phyloP scores from a whole-genome alignment of 2,113 vertebrate species.

The Mastomys coucha region DNA sequence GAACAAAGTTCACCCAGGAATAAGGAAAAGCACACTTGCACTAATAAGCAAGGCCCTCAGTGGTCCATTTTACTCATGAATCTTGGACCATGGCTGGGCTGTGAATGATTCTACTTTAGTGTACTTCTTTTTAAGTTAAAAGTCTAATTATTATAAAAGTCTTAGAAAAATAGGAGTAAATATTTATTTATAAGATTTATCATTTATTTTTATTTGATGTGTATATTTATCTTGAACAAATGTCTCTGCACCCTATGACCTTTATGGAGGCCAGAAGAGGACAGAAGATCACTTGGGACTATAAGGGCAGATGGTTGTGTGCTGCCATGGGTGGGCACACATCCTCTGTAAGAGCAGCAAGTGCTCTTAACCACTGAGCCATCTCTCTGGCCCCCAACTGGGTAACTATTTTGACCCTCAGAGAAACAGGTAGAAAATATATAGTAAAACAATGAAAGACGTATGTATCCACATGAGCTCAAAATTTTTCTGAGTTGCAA shows the following conservation, averaged over 20 bases:
- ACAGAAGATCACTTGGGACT: neutral
- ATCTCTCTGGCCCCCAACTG: neutral
- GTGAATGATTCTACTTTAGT: neutral
- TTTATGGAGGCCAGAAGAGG: neutral
- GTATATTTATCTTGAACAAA: neutral
- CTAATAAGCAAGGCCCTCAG: neutral
- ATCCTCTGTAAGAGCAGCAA: neutral
- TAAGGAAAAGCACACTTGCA: neutral
- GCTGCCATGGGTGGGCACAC: too few relatives aligned
- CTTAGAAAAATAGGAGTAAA: neutral
- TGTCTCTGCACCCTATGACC: neutral
- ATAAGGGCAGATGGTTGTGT: neutral
- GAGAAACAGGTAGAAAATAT: conserved; percentile 8
- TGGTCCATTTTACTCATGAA: neutral
- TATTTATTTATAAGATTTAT: neutral
- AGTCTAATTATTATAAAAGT: conserved; percentile 3
- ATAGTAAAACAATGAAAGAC: neutral
- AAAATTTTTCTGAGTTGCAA: neutral
- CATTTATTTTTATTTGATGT: neutral
- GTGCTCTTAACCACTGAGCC: neutral
- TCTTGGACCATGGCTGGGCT: neutral
- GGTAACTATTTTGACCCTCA: neutral
- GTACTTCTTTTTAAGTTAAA: conserved; percentile 19
- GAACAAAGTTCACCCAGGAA: neutral
- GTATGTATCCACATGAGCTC: neutral